Evolutionary conservation across 2,888 invertebrate species (phyloP).

Genomic region (Pecten maximus): DNA sequence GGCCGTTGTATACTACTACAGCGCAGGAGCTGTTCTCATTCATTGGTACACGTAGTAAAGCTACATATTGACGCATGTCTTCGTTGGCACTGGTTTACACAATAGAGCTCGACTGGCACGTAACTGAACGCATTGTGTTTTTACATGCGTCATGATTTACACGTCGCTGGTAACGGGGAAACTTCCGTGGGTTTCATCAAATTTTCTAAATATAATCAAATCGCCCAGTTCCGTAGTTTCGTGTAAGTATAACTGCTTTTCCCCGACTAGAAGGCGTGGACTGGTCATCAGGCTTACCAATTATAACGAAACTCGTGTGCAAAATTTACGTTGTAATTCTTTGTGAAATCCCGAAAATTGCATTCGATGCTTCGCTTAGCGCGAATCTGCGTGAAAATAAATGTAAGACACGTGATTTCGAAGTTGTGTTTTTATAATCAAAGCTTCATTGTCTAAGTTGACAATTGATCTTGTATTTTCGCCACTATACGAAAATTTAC

Average conservation of each 20-base stretch:
- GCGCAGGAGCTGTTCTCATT: neutral
- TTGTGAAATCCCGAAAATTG: no score
- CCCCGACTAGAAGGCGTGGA: neutral
- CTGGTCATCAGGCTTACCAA: no score
- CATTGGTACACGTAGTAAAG: neutral
- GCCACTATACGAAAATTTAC: no score
- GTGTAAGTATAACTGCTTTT: neutral
- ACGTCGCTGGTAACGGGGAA: neutral
- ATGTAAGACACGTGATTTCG: no score
- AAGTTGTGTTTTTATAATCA: no score
- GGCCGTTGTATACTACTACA: neutral
- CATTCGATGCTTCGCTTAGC: no score
- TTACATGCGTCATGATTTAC: constrained; percentile 8
- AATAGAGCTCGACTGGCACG: neutral
- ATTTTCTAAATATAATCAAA: neutral
- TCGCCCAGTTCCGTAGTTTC: neutral
- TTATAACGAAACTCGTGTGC: no score
- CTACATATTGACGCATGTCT: neutral
- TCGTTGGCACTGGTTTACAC: neutral
- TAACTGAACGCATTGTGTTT: neutral
- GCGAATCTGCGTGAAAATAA: no score
- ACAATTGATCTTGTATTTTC: no score
- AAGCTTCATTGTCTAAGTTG: no score
- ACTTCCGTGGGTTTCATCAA: neutral
- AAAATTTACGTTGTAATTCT: no score